Conservation (phyloP, 2,113 vertebrate species). For the Pteronura brasiliensis region DNA sequence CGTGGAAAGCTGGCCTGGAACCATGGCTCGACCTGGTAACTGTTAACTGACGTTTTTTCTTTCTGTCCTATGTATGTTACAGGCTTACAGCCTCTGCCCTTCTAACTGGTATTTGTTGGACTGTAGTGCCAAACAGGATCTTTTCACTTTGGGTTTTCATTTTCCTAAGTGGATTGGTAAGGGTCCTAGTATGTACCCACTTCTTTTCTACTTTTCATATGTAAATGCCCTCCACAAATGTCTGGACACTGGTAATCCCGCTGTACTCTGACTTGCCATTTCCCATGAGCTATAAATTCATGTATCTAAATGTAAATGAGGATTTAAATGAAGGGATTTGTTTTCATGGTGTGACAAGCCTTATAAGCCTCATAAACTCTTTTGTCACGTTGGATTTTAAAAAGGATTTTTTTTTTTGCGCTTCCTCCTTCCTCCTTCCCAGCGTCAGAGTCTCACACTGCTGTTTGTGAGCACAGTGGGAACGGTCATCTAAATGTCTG, state of each 20-base stretch:
- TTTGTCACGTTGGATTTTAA: conserved; percentile 50
- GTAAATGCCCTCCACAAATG: conserved; percentile 60
- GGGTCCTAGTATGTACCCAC: not conserved
- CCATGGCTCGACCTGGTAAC: not conserved
- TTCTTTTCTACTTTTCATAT: conserved; percentile 65
- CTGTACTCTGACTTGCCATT: conserved; percentile 38
- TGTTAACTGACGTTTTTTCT: not conserved
- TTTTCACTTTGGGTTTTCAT: conserved; percentile 48
- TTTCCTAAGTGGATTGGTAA: conserved; percentile 48
- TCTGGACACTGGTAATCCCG: not conserved
- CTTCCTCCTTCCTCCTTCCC: not conserved
- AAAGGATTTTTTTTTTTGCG: not conserved
- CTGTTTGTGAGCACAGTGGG: not conserved
- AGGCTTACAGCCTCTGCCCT: not conserved
- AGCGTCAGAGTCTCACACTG: not conserved
- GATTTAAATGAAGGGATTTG: conserved; percentile 54
- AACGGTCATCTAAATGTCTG: not conserved
- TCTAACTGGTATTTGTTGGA: not conserved
- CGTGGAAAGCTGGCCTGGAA: not conserved
- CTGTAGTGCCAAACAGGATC: not conserved
- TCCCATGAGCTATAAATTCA: conserved; percentile 53
- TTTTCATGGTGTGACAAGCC: conserved; percentile 16
- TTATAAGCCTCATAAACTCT: not conserved
- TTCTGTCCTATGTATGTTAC: not conserved
- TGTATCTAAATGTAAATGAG: too few species aligned